These are phyloP conservation scores for Anas platyrhynchos DNA, from an alignment of 2,113 vertebrate species.

Conservation along the genomic window DNA sequence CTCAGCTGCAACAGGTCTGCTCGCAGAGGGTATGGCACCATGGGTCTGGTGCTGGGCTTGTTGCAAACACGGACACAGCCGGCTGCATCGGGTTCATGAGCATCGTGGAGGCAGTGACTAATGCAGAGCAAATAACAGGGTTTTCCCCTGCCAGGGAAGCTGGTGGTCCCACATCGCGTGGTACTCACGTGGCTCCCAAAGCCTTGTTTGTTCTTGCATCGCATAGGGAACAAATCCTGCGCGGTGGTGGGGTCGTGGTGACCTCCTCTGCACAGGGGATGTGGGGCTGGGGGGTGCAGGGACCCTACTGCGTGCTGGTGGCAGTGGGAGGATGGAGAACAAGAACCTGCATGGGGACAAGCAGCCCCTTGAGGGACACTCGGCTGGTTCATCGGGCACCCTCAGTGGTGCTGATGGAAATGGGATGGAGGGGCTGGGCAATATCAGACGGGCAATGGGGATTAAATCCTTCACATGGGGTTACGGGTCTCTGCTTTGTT, in stretches of 20 bases:
- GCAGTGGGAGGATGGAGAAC: fast-evolving
- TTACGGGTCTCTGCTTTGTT: neutral
- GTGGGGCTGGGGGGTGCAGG: neutral
- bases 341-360: neutral
- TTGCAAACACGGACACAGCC: fast-evolving
- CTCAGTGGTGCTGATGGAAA: too few species aligned
- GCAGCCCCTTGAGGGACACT: too few species aligned
- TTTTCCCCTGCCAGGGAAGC: neutral
- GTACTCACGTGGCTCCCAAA: fast-evolving
- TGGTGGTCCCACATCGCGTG: fast-evolving
- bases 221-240: fast-evolving
- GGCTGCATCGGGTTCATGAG: fast-evolving
- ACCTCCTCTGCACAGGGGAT: neutral
- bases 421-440: neutral
- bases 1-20: neutral
- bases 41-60: neutral
- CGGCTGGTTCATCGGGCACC: neutral
- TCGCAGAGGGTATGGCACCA: neutral
- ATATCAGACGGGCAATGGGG: neutral
- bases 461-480: neutral
- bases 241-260: fast-evolving
- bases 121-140: neutral
- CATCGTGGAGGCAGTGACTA: fast-evolving
- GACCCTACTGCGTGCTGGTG: fast-evolving
- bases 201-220: fast-evolving